phyloP scores from a whole-genome alignment of 2,113 vertebrate genomes.

The Petaurus breviceps region DNA sequence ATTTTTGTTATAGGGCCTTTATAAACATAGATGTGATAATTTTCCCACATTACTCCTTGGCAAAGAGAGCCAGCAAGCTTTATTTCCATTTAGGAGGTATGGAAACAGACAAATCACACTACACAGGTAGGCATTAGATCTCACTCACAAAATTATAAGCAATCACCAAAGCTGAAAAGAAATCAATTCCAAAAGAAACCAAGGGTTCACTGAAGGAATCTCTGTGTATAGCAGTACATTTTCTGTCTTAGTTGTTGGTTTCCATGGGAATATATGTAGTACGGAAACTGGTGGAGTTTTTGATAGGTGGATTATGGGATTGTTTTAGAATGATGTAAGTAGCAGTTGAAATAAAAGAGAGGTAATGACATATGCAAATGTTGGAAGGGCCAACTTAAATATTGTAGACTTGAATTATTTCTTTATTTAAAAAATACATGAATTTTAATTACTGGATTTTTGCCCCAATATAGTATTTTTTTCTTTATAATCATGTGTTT shows the following conservation, averaged over 20 bases:
- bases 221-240: not conserved
- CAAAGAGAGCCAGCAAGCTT: not conserved
- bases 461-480: no score
- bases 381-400: no score
- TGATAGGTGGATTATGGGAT: not conserved
- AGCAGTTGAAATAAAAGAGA: not conserved
- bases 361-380: not conserved
- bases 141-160: constrained; percentile 20
- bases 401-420: not conserved
- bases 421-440: not conserved
- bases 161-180: not conserved
- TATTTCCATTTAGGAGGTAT: not conserved
- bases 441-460: not conserved
- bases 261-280: not conserved
- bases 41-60: not conserved
- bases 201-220: not conserved
- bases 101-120: not conserved
- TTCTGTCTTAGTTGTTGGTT: constrained; percentile 9
- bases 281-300: not conserved
- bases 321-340: not conserved
- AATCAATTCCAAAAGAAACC: not conserved
- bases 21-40: not conserved
- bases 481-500: no score
- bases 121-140: not conserved
- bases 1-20: constrained; percentile 2